Base-by-base conservation (phyloP, 2,888 invertebrate genomes). In the Escarpia spicata region DNA sequence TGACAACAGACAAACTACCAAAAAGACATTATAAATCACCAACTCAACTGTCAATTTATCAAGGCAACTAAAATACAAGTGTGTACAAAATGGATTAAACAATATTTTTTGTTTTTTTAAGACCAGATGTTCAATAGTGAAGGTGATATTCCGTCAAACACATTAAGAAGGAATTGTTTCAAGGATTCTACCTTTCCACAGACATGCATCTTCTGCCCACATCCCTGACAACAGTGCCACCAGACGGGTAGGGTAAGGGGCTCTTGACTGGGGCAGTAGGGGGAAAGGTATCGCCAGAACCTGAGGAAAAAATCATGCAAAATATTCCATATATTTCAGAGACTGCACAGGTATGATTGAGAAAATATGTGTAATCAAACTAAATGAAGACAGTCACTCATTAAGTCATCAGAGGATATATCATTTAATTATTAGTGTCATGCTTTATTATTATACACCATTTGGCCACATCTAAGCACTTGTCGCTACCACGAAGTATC, bases 141-240 rank as follows among this genome's bases (percentile, higher is more conserved):
- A 19, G 60, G 19, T 60, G 26, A 19, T 19, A 12, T 26, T 19
- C 60, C 26, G 12, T 26, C 4, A 60, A 60, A 26, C 2, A 60
- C 60, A 60, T 60, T 15, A 60, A 60, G 12, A 19, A 60, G 52
- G 12, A 60, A 19, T 75, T 75, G 2, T 26, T 75, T 26, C 15
- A 26, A 26, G 75, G 75, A 26, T 15, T 75, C 75, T 75, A 75
- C 75, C 75, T 75, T 75, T 75, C 75, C 75, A n/a, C 19, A 26
- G 75, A 75, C n/a, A n/a, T 26, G 19, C 75, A 75, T 75, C 75
- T 75, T 75, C 75, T 75, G 75, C 26, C 75, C 75, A 75, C 19
- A 75, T 2, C 75, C 75, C 4, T 91, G 91, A 91, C 91, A 91
- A 6, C n/a, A n/a, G 91, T 91, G 91, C 91, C 91, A 91, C 43